phyloP scores from a whole-genome alignment of 2,113 vertebrate species.

The Romanogobio albipinnatus region DNA sequence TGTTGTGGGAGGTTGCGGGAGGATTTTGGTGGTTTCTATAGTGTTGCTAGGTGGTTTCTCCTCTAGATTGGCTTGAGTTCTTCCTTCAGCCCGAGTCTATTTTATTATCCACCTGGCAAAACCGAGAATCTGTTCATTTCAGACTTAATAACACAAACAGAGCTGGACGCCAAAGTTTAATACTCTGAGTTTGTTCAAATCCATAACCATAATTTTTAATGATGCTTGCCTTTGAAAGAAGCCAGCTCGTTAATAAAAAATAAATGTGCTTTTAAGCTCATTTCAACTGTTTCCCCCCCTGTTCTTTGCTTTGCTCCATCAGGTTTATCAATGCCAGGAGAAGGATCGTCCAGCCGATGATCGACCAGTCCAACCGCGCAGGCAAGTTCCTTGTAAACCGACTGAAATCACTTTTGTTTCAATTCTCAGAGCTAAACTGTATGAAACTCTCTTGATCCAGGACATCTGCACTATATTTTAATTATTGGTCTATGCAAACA shows the following conservation, averaged over 20 bases:
- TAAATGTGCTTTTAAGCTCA: neutral
- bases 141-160: neutral
- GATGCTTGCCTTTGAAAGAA: slow-evolving; percentile 2
- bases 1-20: neutral
- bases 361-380: slow-evolving; percentile 97
- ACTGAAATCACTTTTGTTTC: slow-evolving; percentile 43
- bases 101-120: neutral
- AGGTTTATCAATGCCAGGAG: slow-evolving; percentile 98
- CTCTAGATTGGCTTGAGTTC: neutral
- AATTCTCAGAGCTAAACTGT: neutral
- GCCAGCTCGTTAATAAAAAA: neutral
- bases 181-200: neutral
- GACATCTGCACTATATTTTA: neutral
- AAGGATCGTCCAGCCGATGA: slow-evolving; percentile 97
- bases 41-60: neutral
- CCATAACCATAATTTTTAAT: neutral
- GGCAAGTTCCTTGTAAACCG: slow-evolving; percentile 75
- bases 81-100: neutral
- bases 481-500: neutral
- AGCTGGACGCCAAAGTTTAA: neutral
- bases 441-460: neutral
- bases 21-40: neutral
- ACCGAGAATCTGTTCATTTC: neutral
- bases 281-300: neutral
- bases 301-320: slow-evolving; percentile 48